These are phyloP conservation scores for Taxidea taxus DNA, from an alignment of 2,113 vertebrate genomes.

Conservation along the genomic window DNA sequence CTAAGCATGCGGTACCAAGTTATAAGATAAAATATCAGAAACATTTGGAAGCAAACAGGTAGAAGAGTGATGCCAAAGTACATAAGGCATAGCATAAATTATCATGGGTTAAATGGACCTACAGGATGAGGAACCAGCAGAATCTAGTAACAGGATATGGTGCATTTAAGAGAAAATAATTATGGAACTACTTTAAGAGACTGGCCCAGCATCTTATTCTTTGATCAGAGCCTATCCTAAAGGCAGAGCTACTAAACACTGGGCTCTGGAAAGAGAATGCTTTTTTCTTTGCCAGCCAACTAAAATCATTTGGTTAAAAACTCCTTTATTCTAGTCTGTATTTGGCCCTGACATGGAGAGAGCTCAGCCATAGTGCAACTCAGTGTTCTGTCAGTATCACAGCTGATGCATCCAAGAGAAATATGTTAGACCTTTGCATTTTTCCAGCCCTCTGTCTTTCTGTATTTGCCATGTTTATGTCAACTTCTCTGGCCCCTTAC, in stretches of 20 bases:
- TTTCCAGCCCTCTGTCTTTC: background rate
- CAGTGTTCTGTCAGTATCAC: background rate
- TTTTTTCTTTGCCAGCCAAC: slow-evolving; percentile 24
- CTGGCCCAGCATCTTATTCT: background rate
- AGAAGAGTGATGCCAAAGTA: background rate
- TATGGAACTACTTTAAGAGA: background rate
- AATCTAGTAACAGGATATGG: background rate
- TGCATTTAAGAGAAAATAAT: background rate
- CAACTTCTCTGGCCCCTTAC: slow-evolving; percentile 10
- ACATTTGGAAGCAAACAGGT: background rate
- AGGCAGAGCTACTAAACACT: background rate
- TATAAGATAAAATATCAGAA: background rate
- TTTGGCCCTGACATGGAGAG: background rate
- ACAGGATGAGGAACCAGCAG: background rate
- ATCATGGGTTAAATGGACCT: background rate
- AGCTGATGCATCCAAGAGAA: background rate
- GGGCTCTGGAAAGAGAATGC: background rate
- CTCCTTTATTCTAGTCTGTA: slow-evolving; percentile 31
- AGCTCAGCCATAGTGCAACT: background rate
- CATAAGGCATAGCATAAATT: background rate
- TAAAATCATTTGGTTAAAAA: slow-evolving; percentile 50
- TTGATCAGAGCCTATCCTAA: slow-evolving; percentile 28
- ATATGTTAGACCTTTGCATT: background rate
- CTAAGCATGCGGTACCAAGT: background rate
- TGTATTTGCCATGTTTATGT: background rate